Base-by-base conservation (phyloP, 35 echinoderm and acorn worm species). In the Apostichopus parvimensis region DNA sequence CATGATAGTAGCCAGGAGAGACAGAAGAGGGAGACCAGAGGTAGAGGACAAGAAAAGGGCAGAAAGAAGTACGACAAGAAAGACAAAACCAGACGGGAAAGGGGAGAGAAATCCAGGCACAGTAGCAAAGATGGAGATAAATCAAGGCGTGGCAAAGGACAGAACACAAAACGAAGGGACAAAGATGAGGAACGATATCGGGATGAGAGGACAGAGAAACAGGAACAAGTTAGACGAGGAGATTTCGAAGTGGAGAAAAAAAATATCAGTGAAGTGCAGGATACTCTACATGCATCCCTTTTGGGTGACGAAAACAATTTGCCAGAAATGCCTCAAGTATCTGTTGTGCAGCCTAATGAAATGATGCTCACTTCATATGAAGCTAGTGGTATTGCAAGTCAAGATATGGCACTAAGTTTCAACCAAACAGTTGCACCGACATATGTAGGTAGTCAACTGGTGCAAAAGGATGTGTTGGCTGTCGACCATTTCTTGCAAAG, bases 401-500 rank as follows among this genome's bases (percentile, higher is more conserved):
- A 75, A 22, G 13, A 75, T 13, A 22, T n/a, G n/a, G 71, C 71
- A 20, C 21, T 22, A 6, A 75, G 71, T 75, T 20, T 18, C 71
- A 14, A 75, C 71, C 71, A 75, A 75, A 7, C 71, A 22, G 20
- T 75, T 18, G 20, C 6, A 5, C 5, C n/a, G 71, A n/a, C 71
- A 75, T 13, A 22, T 18, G n/a, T 75, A 7, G 71, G 20, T 13
- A 24, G 45, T 73, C 6, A 4, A 21, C 22, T 52, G 6, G 58
- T 22, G 23, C 86, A 68, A 73, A 88, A 66, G 58, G 86, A 88
- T 73, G 56, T 60, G 55, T 58, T 22, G 17, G 86, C 86, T 55
- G 86, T 88, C 11, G 86, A 88, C 22, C 86, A 88, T 14, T 88
- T 88, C 25, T 64, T 88, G 57, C 60, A 88, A 88, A 72, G 61